Base-by-base conservation (phyloP, 2,113 vertebrate species). In the Haliaeetus leucogaster region DNA sequence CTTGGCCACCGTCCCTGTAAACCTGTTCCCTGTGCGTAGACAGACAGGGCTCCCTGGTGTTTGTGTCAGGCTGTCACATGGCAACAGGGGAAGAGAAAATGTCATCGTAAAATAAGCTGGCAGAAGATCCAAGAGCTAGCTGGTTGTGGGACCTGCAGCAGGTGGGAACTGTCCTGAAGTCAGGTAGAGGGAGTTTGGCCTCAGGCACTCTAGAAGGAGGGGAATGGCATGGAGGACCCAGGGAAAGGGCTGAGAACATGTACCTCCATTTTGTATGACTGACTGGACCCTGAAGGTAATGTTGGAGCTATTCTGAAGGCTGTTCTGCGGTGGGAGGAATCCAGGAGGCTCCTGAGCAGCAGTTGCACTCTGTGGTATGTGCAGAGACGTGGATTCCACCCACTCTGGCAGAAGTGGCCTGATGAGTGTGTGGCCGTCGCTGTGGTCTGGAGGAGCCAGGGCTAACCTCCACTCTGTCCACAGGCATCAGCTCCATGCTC, bases 221-320 rank as follows among this genome's bases (percentile, higher is more conserved):
- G 29, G 42, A 74, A 29, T 9, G 45, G 25, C 16, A 1, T 19
- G 42, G 67, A n/a, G 47, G 34, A 36, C 19, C 25, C 10, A 10
- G 61, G 36, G 40, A 52, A 56, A 43, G 34, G 40, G 34, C 43
- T 78, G 53, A 62, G 67, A 40, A 63, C 0, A 0, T 27, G 12
- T 25, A 10, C 8, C 25, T 77, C n/a, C 1, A 0, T 74, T 89
- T 73, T 18, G 13, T 29, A 2, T 18, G 36, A 21, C 0, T 0
- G 2, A 1, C 40, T 77, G 50, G 13, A 20, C 30, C 38, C 73
- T 30, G 56, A 34, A 25, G 30, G 27, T 56, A 82, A 59, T 2
- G 1, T 2, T 78, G 53, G 70, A 85, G 38, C 79, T 68, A 2
- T 48, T 82, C 36, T 55, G 42, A 85, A 4, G 25, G 23, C n/a